phyloP scores from a whole-genome alignment of 2,113 vertebrate genomes.

The Furnarius figulus region DNA sequence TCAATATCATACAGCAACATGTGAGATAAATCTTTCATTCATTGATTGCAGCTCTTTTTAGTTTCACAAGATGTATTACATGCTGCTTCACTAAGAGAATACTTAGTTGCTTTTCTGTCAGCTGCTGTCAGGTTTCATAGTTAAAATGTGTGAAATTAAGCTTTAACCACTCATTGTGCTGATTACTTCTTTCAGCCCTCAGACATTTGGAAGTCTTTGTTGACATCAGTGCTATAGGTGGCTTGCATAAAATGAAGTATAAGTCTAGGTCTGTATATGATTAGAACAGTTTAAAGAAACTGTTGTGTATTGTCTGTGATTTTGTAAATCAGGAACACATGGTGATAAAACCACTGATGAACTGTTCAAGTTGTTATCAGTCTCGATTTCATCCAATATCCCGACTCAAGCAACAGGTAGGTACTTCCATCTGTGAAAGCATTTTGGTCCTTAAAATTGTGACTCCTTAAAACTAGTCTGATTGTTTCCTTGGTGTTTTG shows the following conservation, averaged over 20 bases:
- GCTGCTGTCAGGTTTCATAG: neutral
- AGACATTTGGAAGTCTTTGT: neutral
- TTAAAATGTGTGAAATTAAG: neutral
- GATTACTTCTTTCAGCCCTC: neutral
- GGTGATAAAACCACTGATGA: slow-evolving; percentile 21
- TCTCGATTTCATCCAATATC: slow-evolving; percentile 75
- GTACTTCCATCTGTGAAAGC: neutral
- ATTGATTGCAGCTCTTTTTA: neutral
- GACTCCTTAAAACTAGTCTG: neutral
- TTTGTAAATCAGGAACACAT: slow-evolving; percentile 62
- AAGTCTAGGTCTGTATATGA: neutral
- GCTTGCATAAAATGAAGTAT: neutral
- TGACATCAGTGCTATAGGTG: neutral
- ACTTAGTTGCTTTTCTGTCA: neutral
- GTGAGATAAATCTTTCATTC: neutral
- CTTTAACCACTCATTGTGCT: neutral
- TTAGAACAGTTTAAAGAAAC: neutral
- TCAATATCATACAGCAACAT: neutral
- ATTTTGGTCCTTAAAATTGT: neutral
- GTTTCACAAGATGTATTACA: neutral
- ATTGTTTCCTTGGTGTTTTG: neutral
- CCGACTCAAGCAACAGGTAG: slow-evolving; percentile 73
- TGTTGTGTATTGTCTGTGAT: neutral
- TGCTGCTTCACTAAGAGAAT: neutral
- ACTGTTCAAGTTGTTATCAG: slow-evolving; percentile 45